Evolutionary conservation across 2,888 invertebrate species (phyloP), one percentile per base, ranked within the genome.

Genomic region (Ethmia dodecea): DNA sequence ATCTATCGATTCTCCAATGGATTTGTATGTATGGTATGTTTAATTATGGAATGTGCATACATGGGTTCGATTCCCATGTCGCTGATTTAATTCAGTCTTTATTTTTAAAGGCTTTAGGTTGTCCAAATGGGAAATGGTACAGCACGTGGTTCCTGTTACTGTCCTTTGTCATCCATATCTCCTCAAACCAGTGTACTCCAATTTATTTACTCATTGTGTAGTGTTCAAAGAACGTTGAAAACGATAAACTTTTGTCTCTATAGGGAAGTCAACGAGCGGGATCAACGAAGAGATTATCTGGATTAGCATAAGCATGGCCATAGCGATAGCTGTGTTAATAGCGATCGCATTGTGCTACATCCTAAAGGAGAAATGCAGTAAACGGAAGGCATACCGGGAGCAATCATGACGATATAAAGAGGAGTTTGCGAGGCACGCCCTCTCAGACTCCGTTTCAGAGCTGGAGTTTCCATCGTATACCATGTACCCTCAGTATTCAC

Each of bases 231-330:
- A n/a, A n/a, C n/a, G n/a, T n/a, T n/a, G n/a, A n/a, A n/a, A n/a
- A n/a, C n/a, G n/a, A 8, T 18, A 18, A 9, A 1, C 18, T 31
- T 26, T 35, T 49, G 46, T 45, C 37, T 41, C 43, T 45, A n/a
- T 88, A 94, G 94, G 94, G 37, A 91, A 93, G 55, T 93, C 93
- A 15, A 92, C 93, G 61, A 93, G 93, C 56, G 94, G 94, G 38
- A 93, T 94, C 71, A 94, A 94, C 75, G 94, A 94, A 70, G 94
- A 94, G 74, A 94, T 94, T 52, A 94, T 94, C 65, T 94, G 94
- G 94, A 93, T 94, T 60, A 94, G 94, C 79, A 93, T 94, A 70
- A 94, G 94, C 34, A 94, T 94, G 94, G 93, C 93, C 20, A 91
- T 94, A 45, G 92, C 93, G 37, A 94, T 94, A 52, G 92, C 92